These are phyloP conservation scores for Spondyliosoma cantharus DNA, from an alignment of 2,797 vertebrate genomes.

Conservation along the genomic window DNA sequence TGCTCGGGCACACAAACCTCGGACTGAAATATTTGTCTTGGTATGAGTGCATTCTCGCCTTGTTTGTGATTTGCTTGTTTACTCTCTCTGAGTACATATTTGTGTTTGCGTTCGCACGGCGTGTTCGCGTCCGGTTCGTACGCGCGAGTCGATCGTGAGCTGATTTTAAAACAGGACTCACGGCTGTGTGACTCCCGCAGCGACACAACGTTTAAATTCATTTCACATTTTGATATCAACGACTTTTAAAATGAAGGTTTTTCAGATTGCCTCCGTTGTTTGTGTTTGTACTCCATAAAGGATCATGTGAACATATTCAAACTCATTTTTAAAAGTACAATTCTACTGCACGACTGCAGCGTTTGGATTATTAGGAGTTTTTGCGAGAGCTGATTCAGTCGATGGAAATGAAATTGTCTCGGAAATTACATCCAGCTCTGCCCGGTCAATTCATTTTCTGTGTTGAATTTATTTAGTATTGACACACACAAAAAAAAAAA, in stretches of 20 bases:
- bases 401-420: slow-evolving; percentile 59
- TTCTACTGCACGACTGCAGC: background rate
- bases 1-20: slow-evolving; percentile 2
- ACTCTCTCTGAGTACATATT: slow-evolving; percentile 9
- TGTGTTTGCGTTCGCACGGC: slow-evolving; percentile 12
- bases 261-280: background rate
- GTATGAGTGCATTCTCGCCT: background rate
- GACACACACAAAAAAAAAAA: slow-evolving; percentile 20
- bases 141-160: background rate
- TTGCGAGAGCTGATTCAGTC: slow-evolving; percentile 30
- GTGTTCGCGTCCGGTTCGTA: background rate
- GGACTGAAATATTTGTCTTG: slow-evolving; percentile 34
- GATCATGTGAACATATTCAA: background rate
- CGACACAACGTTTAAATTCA: background rate
- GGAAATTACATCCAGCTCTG: slow-evolving; percentile 35
- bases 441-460: slow-evolving; percentile 42
- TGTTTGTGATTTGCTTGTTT: slow-evolving; percentile 26
- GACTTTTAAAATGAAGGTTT: background rate
- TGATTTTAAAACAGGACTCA: background rate
- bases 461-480: slow-evolving; percentile 65
- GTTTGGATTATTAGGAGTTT: slow-evolving; percentile 3
- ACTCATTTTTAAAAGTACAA: background rate
- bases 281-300: background rate
- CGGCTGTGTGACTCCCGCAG: too few species aligned
- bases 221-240: background rate